Conservation (phyloP, 1,140 invertebrate species). For the Bombus waltoni region DNA sequence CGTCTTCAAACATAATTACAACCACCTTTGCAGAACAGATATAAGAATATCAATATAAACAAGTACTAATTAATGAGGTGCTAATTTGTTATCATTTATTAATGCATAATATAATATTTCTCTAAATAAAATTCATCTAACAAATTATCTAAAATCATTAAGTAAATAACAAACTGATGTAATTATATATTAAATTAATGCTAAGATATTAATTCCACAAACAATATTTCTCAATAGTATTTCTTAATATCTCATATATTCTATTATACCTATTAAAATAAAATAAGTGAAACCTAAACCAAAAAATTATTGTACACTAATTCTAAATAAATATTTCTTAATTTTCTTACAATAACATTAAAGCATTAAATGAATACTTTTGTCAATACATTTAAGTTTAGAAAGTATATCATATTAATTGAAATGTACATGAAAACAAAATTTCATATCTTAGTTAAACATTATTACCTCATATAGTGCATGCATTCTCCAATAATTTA, state of each 20-base stretch:
- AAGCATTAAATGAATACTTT: not conserved
- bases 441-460: not conserved
- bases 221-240: not conserved
- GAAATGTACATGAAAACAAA: not conserved
- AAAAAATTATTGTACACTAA: not conserved
- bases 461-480: not conserved
- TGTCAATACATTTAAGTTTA: not conserved
- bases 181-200: not conserved
- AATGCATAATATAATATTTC: not conserved
- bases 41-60: not conserved
- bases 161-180: not conserved
- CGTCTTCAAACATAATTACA: not conserved
- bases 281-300: not conserved
- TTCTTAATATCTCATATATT: not conserved
- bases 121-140: not conserved
- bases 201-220: not conserved
- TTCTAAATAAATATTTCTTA: not conserved
- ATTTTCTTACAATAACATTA: not conserved
- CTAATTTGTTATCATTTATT: not conserved
- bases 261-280: not conserved
- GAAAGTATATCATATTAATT: not conserved
- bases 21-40: not conserved
- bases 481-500: not conserved
- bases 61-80: not conserved
- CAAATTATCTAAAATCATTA: not conserved